A percentile compares a stretch with the other conserved stretches of the same genome.
Evolutionary conservation across 2,113 vertebrate species (phyloP).

Genomic region (Tursiops truncatus): DNA sequence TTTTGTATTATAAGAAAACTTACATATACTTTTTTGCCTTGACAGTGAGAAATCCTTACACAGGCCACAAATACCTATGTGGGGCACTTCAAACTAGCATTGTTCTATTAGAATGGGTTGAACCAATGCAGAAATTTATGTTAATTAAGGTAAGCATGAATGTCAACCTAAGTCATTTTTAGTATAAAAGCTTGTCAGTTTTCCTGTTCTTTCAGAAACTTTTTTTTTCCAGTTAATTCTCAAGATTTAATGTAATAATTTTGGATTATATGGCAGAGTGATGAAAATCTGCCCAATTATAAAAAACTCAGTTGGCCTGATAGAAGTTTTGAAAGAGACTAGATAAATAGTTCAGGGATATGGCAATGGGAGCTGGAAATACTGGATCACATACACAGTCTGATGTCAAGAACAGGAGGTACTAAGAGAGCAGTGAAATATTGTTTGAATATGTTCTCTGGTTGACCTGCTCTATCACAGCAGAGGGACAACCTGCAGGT

Average conservation of each 20-base stretch:
- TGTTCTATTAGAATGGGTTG: constrained; percentile 97
- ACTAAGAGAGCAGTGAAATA: not conserved
- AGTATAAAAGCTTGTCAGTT: not conserved
- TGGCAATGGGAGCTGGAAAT: not conserved
- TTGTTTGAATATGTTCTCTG: not conserved
- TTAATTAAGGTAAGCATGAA: constrained; percentile 93
- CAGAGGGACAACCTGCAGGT: not conserved
- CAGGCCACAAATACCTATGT: constrained; percentile 96
- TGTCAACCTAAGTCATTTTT: not conserved
- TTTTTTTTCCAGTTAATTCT: not conserved
- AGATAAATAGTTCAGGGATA: not conserved
- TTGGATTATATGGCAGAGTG: not conserved
- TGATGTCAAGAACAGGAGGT: not conserved
- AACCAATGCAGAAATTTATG: constrained; percentile 99
- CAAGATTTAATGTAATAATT: not conserved
- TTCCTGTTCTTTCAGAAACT: constrained; percentile 3
- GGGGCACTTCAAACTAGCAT: constrained; percentile 98
- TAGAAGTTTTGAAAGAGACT: not conserved
- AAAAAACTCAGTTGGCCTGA: not conserved
- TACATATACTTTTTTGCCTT: constrained; percentile 66
- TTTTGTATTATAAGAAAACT: constrained; percentile 32
- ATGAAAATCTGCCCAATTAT: not conserved
- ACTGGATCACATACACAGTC: not conserved
- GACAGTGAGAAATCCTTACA: constrained; percentile 97
- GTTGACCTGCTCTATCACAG: not conserved